These are phyloP conservation scores for Canis aureus DNA, from an alignment of 2,113 vertebrate species.

Conservation along the genomic window DNA sequence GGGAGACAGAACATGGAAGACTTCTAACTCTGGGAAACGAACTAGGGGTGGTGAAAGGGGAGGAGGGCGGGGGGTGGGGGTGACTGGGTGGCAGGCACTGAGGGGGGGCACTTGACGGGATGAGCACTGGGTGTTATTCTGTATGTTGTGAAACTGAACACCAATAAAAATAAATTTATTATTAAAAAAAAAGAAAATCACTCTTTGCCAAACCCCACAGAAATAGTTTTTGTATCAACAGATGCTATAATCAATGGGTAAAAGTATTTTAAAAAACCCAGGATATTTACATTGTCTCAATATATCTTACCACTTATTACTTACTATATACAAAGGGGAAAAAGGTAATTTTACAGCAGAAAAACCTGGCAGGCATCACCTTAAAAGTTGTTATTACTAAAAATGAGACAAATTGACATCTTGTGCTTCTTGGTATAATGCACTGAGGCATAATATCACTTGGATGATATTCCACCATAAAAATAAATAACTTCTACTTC, in stretches of 20 bases:
- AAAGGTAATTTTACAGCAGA: background rate
- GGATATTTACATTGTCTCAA: background rate
- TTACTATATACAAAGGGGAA: background rate
- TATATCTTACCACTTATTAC: background rate
- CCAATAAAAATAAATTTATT: too few relatives aligned
- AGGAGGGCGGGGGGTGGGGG: too few relatives aligned
- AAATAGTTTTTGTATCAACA: background rate
- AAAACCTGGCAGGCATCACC: background rate
- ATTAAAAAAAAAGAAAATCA: background rate
- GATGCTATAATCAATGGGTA: background rate
- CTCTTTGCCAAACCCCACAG: background rate
- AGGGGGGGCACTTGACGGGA: too few relatives aligned
- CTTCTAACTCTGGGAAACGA: too few relatives aligned
- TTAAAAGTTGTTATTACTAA: background rate
- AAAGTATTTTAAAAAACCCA: background rate
- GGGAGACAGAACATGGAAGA: too few relatives aligned
- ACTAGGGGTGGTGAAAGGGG: too few relatives aligned
- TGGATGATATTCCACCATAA: background rate
- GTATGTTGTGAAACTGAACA: too few relatives aligned
- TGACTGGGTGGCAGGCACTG: too few relatives aligned
- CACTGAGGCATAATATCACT: background rate
- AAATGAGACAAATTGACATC: background rate
- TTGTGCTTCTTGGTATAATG: background rate
- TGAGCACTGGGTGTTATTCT: too few relatives aligned
- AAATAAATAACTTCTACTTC: background rate